Conservation (phyloP, 2,113 vertebrate species). For the Macaca nemestrina region DNA sequence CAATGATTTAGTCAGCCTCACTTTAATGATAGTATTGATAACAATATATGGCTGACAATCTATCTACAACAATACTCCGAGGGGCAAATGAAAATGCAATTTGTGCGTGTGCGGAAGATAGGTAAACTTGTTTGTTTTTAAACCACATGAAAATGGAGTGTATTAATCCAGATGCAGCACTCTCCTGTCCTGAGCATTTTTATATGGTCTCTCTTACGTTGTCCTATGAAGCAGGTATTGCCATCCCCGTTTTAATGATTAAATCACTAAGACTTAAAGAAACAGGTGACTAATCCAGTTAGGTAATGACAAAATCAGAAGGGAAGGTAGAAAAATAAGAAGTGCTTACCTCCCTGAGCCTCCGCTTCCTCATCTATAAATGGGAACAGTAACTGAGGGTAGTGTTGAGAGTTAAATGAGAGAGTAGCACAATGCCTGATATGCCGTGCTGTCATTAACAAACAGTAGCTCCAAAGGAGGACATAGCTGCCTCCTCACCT, state of each 20-base stretch:
- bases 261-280: neutral
- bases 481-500: neutral
- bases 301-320: neutral
- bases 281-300: neutral
- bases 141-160: constrained; percentile 13
- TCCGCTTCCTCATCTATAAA: neutral
- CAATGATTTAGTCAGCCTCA: constrained; percentile 49
- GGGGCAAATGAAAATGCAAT: constrained; percentile 42
- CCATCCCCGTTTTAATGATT: neutral
- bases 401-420: neutral
- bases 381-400: neutral
- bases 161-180: neutral
- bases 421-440: no score
- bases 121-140: constrained; percentile 12
- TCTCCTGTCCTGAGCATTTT: neutral
- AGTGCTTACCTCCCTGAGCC: neutral
- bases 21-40: constrained; percentile 51
- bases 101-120: constrained; percentile 22
- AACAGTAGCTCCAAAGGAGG: neutral
- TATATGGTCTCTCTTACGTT: neutral
- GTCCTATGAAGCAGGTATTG: neutral
- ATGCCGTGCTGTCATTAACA: neutral
- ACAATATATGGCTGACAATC: constrained; percentile 10
- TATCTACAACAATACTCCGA: neutral
- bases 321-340: neutral